Base-by-base conservation (phyloP, 2,888 invertebrate species). In the Plagiodera versicolora region DNA sequence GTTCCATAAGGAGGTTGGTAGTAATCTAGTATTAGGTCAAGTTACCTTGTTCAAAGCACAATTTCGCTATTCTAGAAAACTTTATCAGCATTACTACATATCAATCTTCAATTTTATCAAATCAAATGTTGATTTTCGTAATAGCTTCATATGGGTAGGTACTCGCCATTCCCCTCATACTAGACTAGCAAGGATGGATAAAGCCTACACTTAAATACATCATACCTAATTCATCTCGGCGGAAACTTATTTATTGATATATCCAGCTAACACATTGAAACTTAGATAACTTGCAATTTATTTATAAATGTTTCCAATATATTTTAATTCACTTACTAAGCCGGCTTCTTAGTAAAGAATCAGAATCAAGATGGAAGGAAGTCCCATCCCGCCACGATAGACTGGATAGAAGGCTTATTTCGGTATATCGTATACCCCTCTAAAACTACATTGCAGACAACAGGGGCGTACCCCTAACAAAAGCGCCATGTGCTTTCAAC, bases 341-440 rank as follows among this genome's bases (percentile, higher is more conserved):
- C 89, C 89, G 89, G 89, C 88, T 88, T 88, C 86, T 85, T 82
- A 85, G 84, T 73, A 74, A 76, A 84, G 85, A 86, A 84, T 83
- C 84, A 85, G 86, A 86, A 88, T 85, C 89, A 89, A 89, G 88
- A 89, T 89, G 89, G 89, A 89, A 87, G 88, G 72, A 75, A 74
- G 65, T 87, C 86, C 86, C 86, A 85, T 86, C 85, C 86, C 83
- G 84, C 84, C 84, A 83, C 82, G 81, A 80, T 79, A 81, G 81
- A 81, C 81, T 81, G 79, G 77, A 77, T 79, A 79, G 77, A 76
- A 78, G 76, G 77, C 77, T 78, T 79, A 77, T 76, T 78, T 74
- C 75, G 75, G 80, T 80, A 81, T 80, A 81, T 74, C 74, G 76
- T 74, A 75, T 80, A 81, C 81, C 81, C 81, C 81, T 81, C 81